Conservation (phyloP, 2,113 vertebrate genomes). For the Phylloscopus whistleri region DNA sequence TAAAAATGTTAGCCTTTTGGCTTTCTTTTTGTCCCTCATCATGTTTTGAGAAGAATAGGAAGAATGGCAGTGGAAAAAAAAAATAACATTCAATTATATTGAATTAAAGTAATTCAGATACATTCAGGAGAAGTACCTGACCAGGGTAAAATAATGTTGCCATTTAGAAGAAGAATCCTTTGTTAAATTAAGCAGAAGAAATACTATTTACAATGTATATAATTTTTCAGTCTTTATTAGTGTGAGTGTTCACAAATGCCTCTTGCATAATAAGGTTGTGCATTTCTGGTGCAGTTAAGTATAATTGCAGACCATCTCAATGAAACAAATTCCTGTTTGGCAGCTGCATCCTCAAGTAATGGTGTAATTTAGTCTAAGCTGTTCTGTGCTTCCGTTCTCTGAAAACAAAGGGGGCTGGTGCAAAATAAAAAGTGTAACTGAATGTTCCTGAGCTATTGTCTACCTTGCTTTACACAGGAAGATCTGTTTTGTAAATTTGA, state of each 20-base stretch:
- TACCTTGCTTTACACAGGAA: constrained; percentile 55
- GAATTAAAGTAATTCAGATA: not conserved
- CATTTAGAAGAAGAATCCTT: not conserved
- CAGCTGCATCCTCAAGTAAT: constrained; percentile 67
- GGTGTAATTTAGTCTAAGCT: constrained; percentile 38
- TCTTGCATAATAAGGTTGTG: not conserved
- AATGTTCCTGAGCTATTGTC: constrained; percentile 53
- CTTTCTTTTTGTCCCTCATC: not conserved
- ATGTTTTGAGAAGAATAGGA: not conserved
- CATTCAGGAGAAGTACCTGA: not conserved
- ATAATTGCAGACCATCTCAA: constrained; percentile 29
- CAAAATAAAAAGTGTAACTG: constrained; percentile 44
- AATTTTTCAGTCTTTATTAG: not conserved
- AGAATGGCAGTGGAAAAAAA: not conserved
- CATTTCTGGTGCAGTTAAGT: constrained; percentile 7
- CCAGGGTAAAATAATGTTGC: not conserved
- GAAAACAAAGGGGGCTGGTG: constrained; percentile 43
- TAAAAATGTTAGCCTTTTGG: not conserved
- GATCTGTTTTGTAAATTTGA: constrained; percentile 35
- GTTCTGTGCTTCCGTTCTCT: constrained; percentile 44
- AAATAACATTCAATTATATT: not conserved
- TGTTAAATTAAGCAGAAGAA: not conserved
- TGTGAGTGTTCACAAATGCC: not conserved
- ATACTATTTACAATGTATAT: not conserved
- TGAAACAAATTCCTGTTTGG: constrained; percentile 55